Evolutionary conservation across 2,888 invertebrate species (phyloP), one percentile per base, ranked within the genome.

Genomic region (Heliconius cydno): DNA sequence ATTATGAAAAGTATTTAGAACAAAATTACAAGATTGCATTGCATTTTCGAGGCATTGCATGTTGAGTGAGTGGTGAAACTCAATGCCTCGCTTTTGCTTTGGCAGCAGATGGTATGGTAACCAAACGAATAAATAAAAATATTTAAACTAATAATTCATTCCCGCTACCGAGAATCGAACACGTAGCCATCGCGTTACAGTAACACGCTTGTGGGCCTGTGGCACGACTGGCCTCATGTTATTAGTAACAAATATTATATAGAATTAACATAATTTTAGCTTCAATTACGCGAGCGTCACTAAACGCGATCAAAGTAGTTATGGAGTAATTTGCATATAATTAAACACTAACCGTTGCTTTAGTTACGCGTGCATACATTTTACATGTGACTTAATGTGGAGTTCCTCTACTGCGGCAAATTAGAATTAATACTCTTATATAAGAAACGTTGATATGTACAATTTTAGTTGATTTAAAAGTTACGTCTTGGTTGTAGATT

Each of bases 261-360:
- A 30, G 9, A 38, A 13, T 41, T 25, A 74, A 77, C 66, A 76
- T 80, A 77, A 78, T 78, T 79, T 77, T 78, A 67, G 73, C 73
- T 68, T 63, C 66, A 73, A 73, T 57, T 73, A 76, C 74, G 68
- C 68, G 72, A 73, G 74, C 82, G 80, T 83, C 81, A 81, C 85
- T 83, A 83, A 84, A 83, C 85, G 82, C 83, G 89, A 89, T 90
- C 89, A 90, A 90, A 90, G 90, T 84, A 77, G 85, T 86, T 86
- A 86, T 85, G 85, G 85, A 80, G 84, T 83, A 83, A 86, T 86
- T 87, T 88, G 85, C 87, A 86, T 89, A 86, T 89, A 90, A 90
- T 90, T 90, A 89, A 86, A 89, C 86, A 86, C 87, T 86, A 86
- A 86, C 85, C 86, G 85, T 85, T 84, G 83, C 85, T 85, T 84